Base-by-base conservation (phyloP, 2,797 vertebrate species). In the Poecilia picta region DNA sequence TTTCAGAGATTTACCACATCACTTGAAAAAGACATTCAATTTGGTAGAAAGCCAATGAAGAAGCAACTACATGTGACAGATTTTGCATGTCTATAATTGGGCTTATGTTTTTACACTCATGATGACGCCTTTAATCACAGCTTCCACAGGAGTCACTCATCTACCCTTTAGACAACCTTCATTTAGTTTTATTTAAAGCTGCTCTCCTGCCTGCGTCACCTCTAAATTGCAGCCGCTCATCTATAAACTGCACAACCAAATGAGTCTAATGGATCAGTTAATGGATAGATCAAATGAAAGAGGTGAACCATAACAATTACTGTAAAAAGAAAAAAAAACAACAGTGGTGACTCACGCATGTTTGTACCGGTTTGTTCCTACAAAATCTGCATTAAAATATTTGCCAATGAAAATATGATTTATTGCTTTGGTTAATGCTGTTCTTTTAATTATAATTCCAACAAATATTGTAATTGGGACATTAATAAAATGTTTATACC, bases 191-290 rank as follows among this genome's bases (percentile, higher is more conserved):
- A 46, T 68, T 80, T 39, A 70, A 80, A 80, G 51, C 72, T 68
- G 53, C 5, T 71, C 36, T 73, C 10, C 64, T 72, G 53, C 20
- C 55, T 62, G 33, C 13, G 36, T 36, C 13, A n/a, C 53, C 47
- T 76, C 78, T 71, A n/a, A 57, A 31, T 46, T 78, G 46, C 31
- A n/a, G 8, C 39, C 6, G 23, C 1, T 49, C 28, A 77, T 74
- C 53, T 62, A n/a, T 75, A 77, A 76, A 81, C 5, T 15, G 43
- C 2, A 12, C 64, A 66, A 25, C 62, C 73, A 79, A 74, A 45
- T 55, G 43, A 57, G 57, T 81, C 62, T 71, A 83, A 80, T 71
- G 46, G 79, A 73, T 80, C 25, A 53, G 46, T 11, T 45, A 71
- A 71, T 71, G 68, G 68, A 43, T 45, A 45, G 68, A 45, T 71